Conservation (phyloP, 2,888 invertebrate genomes). For the Plusia festucae region DNA sequence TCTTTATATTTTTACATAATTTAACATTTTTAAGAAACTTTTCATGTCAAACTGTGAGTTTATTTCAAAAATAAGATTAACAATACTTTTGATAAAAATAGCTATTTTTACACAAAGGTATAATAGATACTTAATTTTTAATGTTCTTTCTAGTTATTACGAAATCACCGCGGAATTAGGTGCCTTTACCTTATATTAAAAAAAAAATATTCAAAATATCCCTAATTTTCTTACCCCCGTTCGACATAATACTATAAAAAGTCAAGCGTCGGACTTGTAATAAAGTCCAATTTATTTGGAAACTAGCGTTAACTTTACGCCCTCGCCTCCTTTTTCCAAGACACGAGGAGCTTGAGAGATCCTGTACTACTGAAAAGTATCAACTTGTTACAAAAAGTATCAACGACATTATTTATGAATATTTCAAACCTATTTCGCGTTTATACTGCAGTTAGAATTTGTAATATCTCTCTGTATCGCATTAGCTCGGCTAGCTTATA, state of each 20-base stretch:
- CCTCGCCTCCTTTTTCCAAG: slow-evolving; percentile 20
- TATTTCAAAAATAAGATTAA: too few relatives aligned
- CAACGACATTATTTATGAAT: slow-evolving; percentile 9
- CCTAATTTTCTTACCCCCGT: neutral
- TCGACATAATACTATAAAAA: slow-evolving; percentile 21
- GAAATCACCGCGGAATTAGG: too few relatives aligned
- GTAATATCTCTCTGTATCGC: neutral
- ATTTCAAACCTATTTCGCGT: neutral
- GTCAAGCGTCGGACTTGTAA: slow-evolving; percentile 16
- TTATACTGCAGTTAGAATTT: neutral
- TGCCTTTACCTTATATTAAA: too few relatives aligned
- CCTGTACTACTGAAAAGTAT: slow-evolving; percentile 24
- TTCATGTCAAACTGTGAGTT: too few relatives aligned
- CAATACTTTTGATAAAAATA: too few relatives aligned
- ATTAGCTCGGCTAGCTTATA: too few relatives aligned
- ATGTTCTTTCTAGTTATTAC: too few relatives aligned
- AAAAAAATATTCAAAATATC: too few relatives aligned
- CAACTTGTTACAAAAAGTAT: slow-evolving; percentile 12
- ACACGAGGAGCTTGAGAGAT: slow-evolving; percentile 10
- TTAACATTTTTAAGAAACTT: too few relatives aligned
- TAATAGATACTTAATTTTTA: too few relatives aligned
- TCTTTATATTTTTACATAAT: too few relatives aligned
- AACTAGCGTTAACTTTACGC: slow-evolving; percentile 23
- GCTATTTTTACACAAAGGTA: too few relatives aligned
- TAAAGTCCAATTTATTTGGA: slow-evolving; percentile 48